Percentiles rank a stretch among this genome's conserved stretches.
phyloP scores from a whole-genome alignment of 2,888 invertebrate genomes.

The Alloscopus bannaensis region DNA sequence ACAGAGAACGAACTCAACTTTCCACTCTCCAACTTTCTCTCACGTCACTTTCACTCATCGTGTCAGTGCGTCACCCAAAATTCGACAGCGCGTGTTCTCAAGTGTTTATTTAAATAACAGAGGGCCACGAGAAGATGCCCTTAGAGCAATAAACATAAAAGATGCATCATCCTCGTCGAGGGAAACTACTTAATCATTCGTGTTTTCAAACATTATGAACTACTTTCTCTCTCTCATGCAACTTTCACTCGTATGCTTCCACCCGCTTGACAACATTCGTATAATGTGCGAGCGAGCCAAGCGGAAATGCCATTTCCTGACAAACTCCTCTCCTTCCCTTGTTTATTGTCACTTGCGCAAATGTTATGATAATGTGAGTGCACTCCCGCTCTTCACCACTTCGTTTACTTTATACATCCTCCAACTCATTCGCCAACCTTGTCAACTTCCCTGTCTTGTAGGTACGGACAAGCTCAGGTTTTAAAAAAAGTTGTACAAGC shows the following conservation, averaged over 20 bases:
- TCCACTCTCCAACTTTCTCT: constrained; percentile 37
- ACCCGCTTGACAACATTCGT: too few species aligned
- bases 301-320: constrained; percentile 46
- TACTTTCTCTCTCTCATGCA: not conserved
- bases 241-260: not conserved
- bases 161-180: constrained; percentile 17
- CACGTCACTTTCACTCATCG: not conserved
- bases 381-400: not conserved
- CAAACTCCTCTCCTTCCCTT: constrained; percentile 28
- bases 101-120: constrained; percentile 39
- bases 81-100: constrained; percentile 9
- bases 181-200: not conserved
- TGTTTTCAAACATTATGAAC: not conserved
- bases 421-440: not conserved
- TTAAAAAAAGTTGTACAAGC: not conserved
- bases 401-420: not conserved
- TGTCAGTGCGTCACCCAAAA: not conserved
- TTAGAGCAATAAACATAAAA: constrained; percentile 33
- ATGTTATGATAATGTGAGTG: constrained; percentile 27
- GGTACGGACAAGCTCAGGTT: not conserved
- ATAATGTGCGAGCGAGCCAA: too few species aligned
- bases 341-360: constrained; percentile 28
- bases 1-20: constrained; percentile 18
- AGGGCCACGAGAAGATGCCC: constrained; percentile 11
- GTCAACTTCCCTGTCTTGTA: not conserved